A percentile compares a stretch with the other conserved stretches of the same genome.
Evolutionary conservation across 2,888 invertebrate genomes (phyloP).

Genomic region (Enchytraeus crypticus): DNA sequence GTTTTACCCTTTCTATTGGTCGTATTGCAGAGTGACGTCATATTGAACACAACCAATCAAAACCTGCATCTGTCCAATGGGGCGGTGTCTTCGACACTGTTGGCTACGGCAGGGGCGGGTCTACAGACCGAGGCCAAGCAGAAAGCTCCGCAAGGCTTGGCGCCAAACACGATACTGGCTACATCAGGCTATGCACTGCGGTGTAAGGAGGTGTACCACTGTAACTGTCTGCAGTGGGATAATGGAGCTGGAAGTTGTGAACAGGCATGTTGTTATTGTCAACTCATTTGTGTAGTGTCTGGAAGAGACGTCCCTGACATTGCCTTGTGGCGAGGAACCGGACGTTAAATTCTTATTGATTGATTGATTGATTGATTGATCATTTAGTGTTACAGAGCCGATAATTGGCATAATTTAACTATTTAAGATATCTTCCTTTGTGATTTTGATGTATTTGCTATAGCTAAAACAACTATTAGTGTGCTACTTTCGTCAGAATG

Average conservation of each 20-base stretch:
- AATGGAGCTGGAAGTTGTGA: neutral
- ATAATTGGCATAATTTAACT: too few species aligned
- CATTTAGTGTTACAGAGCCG: too few species aligned
- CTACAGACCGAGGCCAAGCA: conserved; percentile 29
- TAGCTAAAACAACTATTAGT: too few species aligned
- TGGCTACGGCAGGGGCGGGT: conserved; percentile 31
- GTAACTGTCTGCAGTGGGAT: conserved; percentile 21
- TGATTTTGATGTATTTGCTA: too few species aligned
- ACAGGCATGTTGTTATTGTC: conserved; percentile 2
- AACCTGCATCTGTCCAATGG: conserved; percentile 32
- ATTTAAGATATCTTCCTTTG: too few species aligned
- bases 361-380: too few species aligned
- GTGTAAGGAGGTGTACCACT: conserved; percentile 32
- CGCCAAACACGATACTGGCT: conserved; percentile 29
- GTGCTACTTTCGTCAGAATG: too few species aligned
- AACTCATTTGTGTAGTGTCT: too few species aligned
- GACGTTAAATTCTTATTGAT: too few species aligned
- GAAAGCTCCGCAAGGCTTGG: conserved; percentile 20
- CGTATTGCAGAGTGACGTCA: conserved; percentile 32
- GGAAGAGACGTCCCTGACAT: too few species aligned
- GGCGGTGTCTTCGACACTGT: conserved; percentile 31
- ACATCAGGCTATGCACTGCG: conserved; percentile 29
- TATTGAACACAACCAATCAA: conserved; percentile 33
- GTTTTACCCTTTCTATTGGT: too few species aligned
- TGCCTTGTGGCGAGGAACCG: too few species aligned